Conservation (phyloP, 2,888 invertebrate genomes). For the Scaptomyza reducta region DNA sequence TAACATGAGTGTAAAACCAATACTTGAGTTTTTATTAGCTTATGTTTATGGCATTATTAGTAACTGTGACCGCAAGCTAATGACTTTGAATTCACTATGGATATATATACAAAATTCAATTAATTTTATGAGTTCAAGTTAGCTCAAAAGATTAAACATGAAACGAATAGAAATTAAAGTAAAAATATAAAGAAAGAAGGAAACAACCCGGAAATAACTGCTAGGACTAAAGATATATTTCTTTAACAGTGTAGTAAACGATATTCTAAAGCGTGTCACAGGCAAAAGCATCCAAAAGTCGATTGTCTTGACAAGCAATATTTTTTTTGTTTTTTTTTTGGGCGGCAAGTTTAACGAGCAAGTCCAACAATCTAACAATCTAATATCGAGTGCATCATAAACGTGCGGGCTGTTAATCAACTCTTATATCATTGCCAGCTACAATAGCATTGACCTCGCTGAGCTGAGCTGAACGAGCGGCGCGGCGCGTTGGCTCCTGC, state of each 20-base stretch:
- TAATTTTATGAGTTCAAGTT: no score
- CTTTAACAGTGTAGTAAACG: background rate
- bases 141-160: background rate
- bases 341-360: background rate
- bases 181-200: no score
- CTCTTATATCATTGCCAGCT: constrained; percentile 36
- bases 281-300: background rate
- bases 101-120: no score
- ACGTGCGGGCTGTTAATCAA: constrained; percentile 36
- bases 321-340: background rate
- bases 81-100: no score
- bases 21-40: no score
- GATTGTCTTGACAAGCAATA: background rate
- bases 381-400: constrained; percentile 17
- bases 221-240: background rate
- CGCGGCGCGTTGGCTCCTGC: constrained; percentile 28
- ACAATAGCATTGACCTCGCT: constrained; percentile 59
- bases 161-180: no score
- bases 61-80: no score
- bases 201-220: background rate
- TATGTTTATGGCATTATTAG: no score
- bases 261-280: background rate
- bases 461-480: constrained; percentile 21
- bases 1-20: no score
- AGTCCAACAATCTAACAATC: constrained; percentile 38